Percentiles rank a stretch among this genome's conserved stretches.
Conservation (phyloP, 1,140 invertebrate species). For the Ceratina australensis region DNA sequence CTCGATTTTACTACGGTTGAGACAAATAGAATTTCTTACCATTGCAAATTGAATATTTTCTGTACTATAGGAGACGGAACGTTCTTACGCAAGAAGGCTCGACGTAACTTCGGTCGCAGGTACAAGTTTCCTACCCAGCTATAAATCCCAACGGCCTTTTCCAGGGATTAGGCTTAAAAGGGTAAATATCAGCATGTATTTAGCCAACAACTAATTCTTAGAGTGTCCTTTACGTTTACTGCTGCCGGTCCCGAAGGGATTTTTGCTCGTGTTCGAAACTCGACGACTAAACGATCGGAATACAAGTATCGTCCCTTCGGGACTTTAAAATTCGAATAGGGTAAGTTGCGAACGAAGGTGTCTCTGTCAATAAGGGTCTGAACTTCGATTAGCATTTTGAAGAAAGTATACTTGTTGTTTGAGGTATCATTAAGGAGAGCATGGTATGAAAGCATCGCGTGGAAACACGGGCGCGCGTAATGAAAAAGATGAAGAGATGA, state of each 20-base stretch:
- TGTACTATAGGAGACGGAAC: too few species aligned
- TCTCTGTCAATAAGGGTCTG: too few species aligned
- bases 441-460: background rate
- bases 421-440: background rate
- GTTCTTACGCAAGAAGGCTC: too few species aligned
- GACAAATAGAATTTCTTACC: background rate
- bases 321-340: constrained; percentile 3
- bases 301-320: background rate
- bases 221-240: background rate
- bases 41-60: background rate
- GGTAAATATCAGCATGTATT: constrained; percentile 56
- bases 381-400: too few species aligned
- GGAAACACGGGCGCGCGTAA: too few species aligned
- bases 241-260: background rate
- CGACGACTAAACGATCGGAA: too few species aligned
- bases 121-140: background rate
- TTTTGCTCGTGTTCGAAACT: too few species aligned
- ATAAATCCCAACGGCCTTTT: background rate
- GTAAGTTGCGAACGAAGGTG: too few species aligned
- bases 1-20: background rate
- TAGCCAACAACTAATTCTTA: constrained; percentile 16
- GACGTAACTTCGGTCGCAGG: background rate
- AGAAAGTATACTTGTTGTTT: too few species aligned
- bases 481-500: background rate
- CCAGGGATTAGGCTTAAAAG: background rate